A percentile compares a stretch with the other conserved stretches of the same genome.
phyloP scores from a whole-genome alignment of 2,113 vertebrate species.

The Neolamprologus sp. region DNA sequence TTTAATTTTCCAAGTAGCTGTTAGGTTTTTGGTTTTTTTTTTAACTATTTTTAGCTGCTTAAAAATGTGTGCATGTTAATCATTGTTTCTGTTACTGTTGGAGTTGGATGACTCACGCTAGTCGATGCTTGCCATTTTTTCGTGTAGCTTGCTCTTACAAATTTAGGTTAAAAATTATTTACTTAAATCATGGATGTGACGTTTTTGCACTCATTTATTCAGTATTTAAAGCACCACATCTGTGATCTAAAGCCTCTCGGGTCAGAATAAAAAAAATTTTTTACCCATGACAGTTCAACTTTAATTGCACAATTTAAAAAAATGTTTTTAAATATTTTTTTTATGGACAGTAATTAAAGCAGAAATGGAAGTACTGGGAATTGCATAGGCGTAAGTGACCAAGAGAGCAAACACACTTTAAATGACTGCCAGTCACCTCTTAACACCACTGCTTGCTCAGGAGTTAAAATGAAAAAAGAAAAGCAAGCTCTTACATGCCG shows the following conservation, averaged over 20 bases:
- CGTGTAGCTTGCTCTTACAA: neutral
- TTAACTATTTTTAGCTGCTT: neutral
- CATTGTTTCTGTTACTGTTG: neutral
- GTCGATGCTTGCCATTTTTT: neutral
- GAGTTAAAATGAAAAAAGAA: neutral
- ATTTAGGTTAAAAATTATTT: neutral
- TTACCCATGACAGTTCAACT: neutral
- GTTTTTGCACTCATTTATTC: neutral
- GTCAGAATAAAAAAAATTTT: rapidly evolving
- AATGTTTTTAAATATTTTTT: neutral
- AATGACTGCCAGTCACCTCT: neutral
- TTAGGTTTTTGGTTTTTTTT: neutral
- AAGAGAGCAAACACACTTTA: neutral
- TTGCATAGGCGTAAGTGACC: neutral
- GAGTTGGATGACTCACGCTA: neutral
- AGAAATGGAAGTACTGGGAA: neutral
- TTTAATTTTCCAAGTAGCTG: neutral
- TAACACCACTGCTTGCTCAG: neutral
- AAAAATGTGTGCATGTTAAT: neutral
- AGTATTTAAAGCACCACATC: neutral
- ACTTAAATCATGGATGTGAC: neutral
- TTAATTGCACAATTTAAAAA: neutral
- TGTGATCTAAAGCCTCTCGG: neutral
- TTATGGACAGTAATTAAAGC: neutral
- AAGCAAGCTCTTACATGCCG: slow-evolving; percentile 40